Evolutionary conservation across 2,113 vertebrate species (phyloP), one percentile per base, ranked within the genome.

Genomic region (Kryptolebias marmoratus): DNA sequence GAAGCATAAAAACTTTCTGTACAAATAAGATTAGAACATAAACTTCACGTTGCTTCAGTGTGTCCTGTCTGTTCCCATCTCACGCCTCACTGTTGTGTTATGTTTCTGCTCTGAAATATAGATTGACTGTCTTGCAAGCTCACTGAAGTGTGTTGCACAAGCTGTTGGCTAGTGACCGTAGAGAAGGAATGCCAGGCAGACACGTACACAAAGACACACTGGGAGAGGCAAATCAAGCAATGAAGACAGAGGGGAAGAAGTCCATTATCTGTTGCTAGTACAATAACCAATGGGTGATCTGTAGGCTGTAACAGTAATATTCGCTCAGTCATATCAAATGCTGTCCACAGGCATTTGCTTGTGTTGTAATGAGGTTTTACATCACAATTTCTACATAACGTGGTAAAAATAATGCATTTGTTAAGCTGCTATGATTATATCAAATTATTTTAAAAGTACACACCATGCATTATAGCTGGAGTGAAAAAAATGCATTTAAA

Each of bases 51-150:
- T 58, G 53, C 59, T 69, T 18, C 18, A 55, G n/a, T n/a, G 42
- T 79, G 69, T 72, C 56, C 82, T 85, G 80, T 85, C 82, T 80
- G 61, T 77, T 81, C 56, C 28, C 5, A 82, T 87, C 80, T 83
- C 77, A 83, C 14, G 45, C 82, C 66, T 83, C 57, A 44, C 67
- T 76, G 75, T 80, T 55, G 32, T 45, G 39, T 49, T 80, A 11
- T 72, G 63, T 84, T 82, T 52, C 32, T 45, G 4, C 57, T 74
- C 75, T 81, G 53, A 79, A 75, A 80, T 83, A 86, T 86, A 78
- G 77, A 86, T 82, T 28, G 64, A 48, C 39, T 45, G 16, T 57
- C 55, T 73, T 30, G 2, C 44, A 71, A 65, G 48, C 62, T 57
- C 76, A 65, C 18, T 84, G 58, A 66, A 79, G 85, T 77, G 81